Conservation (phyloP, 2,797 vertebrate genomes). For the Carduelis carduelis region DNA sequence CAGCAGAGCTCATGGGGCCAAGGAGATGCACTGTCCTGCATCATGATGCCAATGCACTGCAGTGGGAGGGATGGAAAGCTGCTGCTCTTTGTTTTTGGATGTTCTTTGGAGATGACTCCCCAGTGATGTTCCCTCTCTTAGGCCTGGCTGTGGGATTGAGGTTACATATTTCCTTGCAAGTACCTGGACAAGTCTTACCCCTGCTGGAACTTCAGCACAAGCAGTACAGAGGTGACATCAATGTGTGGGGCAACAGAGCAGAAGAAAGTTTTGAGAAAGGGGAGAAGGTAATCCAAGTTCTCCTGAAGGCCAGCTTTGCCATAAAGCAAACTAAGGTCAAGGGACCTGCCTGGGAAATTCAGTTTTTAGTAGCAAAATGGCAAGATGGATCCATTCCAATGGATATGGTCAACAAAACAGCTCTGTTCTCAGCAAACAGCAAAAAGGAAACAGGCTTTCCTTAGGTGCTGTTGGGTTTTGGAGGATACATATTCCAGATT, state of each 20-base stretch:
- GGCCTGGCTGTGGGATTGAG: not conserved
- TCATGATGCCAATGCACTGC: not conserved
- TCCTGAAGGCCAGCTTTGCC: not conserved
- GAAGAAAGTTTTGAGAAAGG: not conserved
- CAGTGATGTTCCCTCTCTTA: not conserved
- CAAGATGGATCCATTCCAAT: not conserved
- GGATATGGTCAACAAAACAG: not conserved
- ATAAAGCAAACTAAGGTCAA: not conserved
- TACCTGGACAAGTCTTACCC: not conserved
- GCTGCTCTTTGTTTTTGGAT: not conserved
- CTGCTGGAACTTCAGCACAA: not conserved
- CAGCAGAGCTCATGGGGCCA: not conserved
- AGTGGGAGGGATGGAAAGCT: not conserved
- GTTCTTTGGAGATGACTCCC: not conserved
- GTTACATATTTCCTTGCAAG: not conserved
- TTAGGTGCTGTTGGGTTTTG: not conserved
- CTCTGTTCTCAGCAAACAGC: not conserved
- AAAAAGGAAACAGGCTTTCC: not conserved
- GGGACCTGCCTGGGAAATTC: not conserved
- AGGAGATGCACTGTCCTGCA: not conserved
- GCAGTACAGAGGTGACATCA: not conserved
- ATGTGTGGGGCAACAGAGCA: not conserved
- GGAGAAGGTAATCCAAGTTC: not conserved
- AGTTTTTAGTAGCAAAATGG: not conserved
- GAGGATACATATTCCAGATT: not conserved